Conservation (phyloP, 2,797 vertebrate genomes). For the Pteropus rufus region DNA sequence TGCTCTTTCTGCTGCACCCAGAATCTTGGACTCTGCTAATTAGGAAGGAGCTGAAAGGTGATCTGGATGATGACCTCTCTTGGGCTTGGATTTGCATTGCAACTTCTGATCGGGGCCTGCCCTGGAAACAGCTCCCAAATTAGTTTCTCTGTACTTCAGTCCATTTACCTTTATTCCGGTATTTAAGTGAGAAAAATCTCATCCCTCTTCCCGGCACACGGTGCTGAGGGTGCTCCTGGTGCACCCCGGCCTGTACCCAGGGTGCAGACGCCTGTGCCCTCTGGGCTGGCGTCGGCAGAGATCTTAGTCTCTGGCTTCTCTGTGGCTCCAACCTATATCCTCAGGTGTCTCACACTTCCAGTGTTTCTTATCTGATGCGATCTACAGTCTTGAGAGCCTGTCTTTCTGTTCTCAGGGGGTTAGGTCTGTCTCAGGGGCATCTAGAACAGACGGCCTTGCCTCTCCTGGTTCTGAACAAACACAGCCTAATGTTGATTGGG, state of each 20-base stretch:
- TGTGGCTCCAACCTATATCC: neutral
- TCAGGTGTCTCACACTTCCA: neutral
- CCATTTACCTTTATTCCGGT: neutral
- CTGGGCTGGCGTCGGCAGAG: neutral
- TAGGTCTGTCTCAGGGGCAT: neutral
- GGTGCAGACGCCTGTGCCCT: fast-evolving
- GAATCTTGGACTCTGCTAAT: neutral
- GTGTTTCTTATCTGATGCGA: neutral
- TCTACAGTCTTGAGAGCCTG: neutral
- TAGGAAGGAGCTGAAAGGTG: neutral
- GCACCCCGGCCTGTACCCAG: fast-evolving
- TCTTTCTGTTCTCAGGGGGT: neutral
- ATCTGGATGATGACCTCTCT: too few species aligned
- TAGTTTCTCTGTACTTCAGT: neutral
- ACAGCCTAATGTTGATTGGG: fast-evolving
- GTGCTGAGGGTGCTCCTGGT: neutral
- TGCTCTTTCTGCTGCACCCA: neutral
- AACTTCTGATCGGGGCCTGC: neutral
- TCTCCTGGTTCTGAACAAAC: neutral
- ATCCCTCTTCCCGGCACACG: fast-evolving
- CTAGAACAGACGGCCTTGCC: fast-evolving
- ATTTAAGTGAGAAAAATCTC: neutral
- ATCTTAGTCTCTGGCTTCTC: neutral
- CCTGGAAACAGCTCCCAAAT: neutral
- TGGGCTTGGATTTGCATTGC: too few species aligned